Evolutionary conservation across 2,888 invertebrate genomes (phyloP), one percentile per base, ranked within the genome.

Genomic region (Meteorus colon): DNA sequence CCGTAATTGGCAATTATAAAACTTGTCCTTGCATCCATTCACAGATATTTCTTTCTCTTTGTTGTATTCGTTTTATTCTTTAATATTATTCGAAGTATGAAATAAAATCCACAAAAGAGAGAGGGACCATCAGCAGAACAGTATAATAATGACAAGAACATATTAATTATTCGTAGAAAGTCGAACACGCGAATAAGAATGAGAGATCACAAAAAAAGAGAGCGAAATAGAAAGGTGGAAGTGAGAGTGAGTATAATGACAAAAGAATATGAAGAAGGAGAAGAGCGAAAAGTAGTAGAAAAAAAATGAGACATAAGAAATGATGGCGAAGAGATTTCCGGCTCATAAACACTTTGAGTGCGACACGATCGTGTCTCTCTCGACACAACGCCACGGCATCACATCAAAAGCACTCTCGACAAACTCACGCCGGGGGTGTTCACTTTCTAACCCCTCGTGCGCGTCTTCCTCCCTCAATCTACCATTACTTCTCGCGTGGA

Each of bases 351-450:
- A 80, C 81, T 78, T 78, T 77, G 77, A 77, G 75, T 78, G 80
- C 67, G 78, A 65, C 81, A 84, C 79, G 82, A 81, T 84, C 84
- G 86, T 86, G 87, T 85, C 82, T 65, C 76, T 60, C 77, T 67
- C 55, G 66, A 41, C 62, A 70, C 59, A 55, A 16, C 73, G 73
- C 70, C 27, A 60, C 70, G 73, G 59, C 45, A n/a, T 73, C 73
- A 70, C 77, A 74, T 77, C 78, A 75, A 73, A 74, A 71, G 75
- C 74, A 41, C 75, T 65, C 75, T 51, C 71, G 65, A 62, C 29
- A 34, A 31, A 69, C 68, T 68, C 72, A 65, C 73, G 60, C 73
- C 66, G 34, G 67, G 74, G 71, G 76, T 74, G 65, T 72, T 45
- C 55, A 37, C 77, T 76, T 70, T 77, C 77, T 76, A 73, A 51